Conservation (phyloP, 1,140 invertebrate genomes). For the Lordiphosa collinella region DNA sequence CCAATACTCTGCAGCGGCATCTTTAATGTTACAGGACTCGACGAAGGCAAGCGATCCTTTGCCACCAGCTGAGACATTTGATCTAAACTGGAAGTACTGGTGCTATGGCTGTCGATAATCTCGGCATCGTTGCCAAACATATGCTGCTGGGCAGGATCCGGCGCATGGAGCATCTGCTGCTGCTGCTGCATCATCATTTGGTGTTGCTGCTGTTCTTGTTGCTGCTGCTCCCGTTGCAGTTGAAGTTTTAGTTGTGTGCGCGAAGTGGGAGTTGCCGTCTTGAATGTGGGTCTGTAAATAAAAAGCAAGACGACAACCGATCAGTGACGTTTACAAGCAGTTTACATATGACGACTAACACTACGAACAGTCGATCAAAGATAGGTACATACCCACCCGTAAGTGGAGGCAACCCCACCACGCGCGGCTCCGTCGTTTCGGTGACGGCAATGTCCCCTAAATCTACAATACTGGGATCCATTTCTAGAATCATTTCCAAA, state of each 20-base stretch:
- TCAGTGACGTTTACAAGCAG: not conserved
- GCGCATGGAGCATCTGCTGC: constrained; percentile 73
- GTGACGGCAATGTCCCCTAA: constrained; percentile 53
- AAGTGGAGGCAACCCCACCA: constrained; percentile 70
- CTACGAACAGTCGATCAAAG: not conserved
- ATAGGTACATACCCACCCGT: constrained; percentile 74
- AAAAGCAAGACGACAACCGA: not conserved
- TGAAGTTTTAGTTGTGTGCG: constrained; percentile 92
- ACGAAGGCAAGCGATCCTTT: constrained; percentile 33
- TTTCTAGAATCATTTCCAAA: constrained; percentile 83
- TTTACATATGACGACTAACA: too few relatives aligned
- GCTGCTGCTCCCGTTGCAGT: constrained; percentile 90
- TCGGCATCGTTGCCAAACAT: constrained; percentile 34
- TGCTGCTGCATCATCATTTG: constrained; percentile 81
- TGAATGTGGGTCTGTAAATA: constrained; percentile 86
- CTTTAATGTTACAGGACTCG: constrained; percentile 81
- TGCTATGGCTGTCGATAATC: constrained; percentile 32
- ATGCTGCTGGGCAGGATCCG: constrained; percentile 45
- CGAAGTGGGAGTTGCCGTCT: constrained; percentile 88
- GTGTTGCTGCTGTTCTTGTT: constrained; percentile 82
- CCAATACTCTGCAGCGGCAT: constrained; percentile 83
- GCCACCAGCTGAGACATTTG: constrained; percentile 34
- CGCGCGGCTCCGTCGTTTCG: constrained; percentile 46
- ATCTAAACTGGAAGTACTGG: constrained; percentile 49
- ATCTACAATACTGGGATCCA: constrained; percentile 84